Base-by-base conservation (phyloP, 2,113 vertebrate genomes). In the Dromaius novaehollandiae region DNA sequence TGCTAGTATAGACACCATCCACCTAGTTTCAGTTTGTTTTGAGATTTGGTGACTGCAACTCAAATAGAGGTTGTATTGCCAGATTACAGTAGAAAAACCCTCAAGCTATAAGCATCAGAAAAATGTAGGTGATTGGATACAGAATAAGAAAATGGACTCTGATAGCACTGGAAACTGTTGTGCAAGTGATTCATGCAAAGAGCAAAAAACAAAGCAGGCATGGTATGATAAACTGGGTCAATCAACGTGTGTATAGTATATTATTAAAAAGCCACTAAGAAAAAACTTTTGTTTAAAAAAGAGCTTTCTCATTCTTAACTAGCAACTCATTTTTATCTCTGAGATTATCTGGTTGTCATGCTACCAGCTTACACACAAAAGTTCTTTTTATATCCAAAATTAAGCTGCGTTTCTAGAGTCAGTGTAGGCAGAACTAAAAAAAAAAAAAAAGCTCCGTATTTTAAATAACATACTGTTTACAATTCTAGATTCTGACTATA, bases 161-260 rank as follows among this genome's bases (percentile, higher is more conserved):
- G 70, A 15, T 24, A 91, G 66, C 32, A 73, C 42, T 71, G 64
- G 55, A 79, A 91, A 85, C 76, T 65, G 22, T 28, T 82, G 32
- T 46, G 42, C n/a, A 73, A 53, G 70, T 64, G 65, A 87, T 36
- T 90, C 69, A 86, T 86, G 80, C 73, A 92, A 90, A 93, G 13
- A 70, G 60, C 44, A 80, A 95, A 93, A 42, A 70, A 82, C 34
- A 68, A 92, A 73, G 36, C 53, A 93, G 0, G 1, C 42, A 79
- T 0, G 16, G 21, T 38, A 71, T 42, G 46, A 93, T 21, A 56
- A 28, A 42, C 13, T 84, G 48, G 21, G 70, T 87, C 56, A 95
- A 94, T 82, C n/a, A 87, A 93, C 38, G 42, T 64, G 51, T 15
- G 42, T 79, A 92, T 82, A 85, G 63, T 87, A 87, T n/a, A 82